These are phyloP conservation scores for Apeira syringaria DNA, from an alignment of 2,888 invertebrate genomes.

Conservation along the genomic window DNA sequence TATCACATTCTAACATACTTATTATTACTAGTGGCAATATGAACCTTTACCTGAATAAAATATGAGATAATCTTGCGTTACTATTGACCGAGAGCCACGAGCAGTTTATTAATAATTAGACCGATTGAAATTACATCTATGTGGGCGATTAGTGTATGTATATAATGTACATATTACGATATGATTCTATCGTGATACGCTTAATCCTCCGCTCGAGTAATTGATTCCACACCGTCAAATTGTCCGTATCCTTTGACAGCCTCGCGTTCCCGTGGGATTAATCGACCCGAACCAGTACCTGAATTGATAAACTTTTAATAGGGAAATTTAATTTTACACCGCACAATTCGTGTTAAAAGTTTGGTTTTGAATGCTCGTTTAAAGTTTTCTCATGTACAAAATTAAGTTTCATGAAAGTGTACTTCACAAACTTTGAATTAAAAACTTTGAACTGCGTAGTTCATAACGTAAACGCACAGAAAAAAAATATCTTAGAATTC, in stretches of 20 bases:
- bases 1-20: too few relatives aligned
- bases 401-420: conserved; percentile 8
- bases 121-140: conserved; percentile 8
- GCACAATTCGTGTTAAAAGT: conserved; percentile 23
- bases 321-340: conserved; percentile 28
- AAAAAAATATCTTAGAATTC: conserved; percentile 6
- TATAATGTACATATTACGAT: conserved; percentile 13
- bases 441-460: too few relatives aligned
- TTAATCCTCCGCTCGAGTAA: conserved; percentile 40
- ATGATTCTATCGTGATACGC: conserved; percentile 34
- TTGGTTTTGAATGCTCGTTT: conserved; percentile 9
- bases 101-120: conserved; percentile 20
- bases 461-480: too few relatives aligned
- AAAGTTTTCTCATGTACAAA: conserved; percentile 17
- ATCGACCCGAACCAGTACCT: conserved; percentile 35
- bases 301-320: conserved; percentile 40
- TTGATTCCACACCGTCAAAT: conserved; percentile 43
- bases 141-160: conserved; percentile 10
- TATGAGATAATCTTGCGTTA: conserved; percentile 4
- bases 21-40: too few relatives aligned
- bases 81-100: conserved; percentile 5
- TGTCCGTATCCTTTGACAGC: conserved; percentile 36
- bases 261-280: conserved; percentile 34
- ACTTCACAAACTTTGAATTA: too few relatives aligned
- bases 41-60: too few relatives aligned